phyloP scores from a whole-genome alignment of 2,888 invertebrate species.

The Oeneis ivallda region DNA sequence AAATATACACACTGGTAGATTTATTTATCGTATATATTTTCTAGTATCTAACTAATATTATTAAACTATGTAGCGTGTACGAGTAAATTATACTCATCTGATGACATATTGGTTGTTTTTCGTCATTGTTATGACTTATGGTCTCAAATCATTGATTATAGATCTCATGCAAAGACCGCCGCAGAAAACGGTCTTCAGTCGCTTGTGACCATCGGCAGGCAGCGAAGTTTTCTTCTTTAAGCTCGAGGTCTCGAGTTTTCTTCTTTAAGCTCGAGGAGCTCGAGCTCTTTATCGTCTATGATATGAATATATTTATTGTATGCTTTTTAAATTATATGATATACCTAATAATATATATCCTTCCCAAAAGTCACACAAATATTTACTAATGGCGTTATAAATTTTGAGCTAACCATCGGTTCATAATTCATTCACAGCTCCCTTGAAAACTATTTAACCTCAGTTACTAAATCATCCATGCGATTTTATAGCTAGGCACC shows the following conservation, averaged over 20 bases:
- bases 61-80: no score
- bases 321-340: slow-evolving; percentile 14
- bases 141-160: no score
- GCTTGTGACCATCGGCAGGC: no score
- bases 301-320: background rate
- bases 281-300: no score
- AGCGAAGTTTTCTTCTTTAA: no score
- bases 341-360: slow-evolving; percentile 24
- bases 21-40: background rate
- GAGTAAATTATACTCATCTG: no score
- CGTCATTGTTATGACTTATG: no score
- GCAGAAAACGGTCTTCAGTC: no score
- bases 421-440: slow-evolving; percentile 39
- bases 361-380: slow-evolving; percentile 33
- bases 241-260: no score
- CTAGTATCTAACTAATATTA: background rate
- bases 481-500: slow-evolving; percentile 22
- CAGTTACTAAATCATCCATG: slow-evolving; percentile 8
- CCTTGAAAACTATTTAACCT: slow-evolving; percentile 18
- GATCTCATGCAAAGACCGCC: no score
- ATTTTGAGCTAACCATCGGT: slow-evolving; percentile 39
- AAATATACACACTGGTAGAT: background rate
- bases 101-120: no score
- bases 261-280: no score
- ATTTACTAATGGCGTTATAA: slow-evolving; percentile 43